A percentile compares a stretch with the other conserved stretches of the same genome.
These are phyloP conservation scores for Gnathonemus longibarbis DNA, from an alignment of 2,113 vertebrate species.

Conservation along the genomic window DNA sequence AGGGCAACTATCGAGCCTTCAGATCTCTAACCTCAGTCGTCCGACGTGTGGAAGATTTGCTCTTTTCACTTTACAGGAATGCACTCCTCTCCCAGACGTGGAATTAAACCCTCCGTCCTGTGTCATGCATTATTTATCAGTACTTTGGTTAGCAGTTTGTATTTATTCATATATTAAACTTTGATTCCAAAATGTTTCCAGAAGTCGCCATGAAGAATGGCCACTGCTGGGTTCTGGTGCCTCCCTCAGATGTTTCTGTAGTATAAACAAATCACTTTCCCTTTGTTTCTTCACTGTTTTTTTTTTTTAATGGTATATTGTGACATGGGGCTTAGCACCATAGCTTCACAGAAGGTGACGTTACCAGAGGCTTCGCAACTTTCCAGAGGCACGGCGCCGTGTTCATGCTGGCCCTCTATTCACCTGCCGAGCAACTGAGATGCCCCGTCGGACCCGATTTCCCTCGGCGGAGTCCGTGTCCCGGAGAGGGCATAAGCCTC, in stretches of 20 bases:
- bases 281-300: not conserved
- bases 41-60: not conserved
- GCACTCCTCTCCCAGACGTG: not conserved
- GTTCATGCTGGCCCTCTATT: not conserved
- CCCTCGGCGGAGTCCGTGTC: not conserved
- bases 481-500: not conserved
- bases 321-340: not conserved
- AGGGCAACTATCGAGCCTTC: not conserved
- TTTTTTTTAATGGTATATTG: slow-evolving; percentile 27
- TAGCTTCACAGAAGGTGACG: not conserved
- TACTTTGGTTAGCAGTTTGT: slow-evolving; percentile 15
- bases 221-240: not conserved
- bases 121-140: slow-evolving; percentile 32
- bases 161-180: not conserved
- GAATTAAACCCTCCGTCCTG: not conserved
- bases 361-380: not conserved
- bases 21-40: not conserved
- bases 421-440: not conserved
- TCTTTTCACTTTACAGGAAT: not conserved
- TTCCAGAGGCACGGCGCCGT: not conserved
- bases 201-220: slow-evolving; percentile 7
- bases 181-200: slow-evolving; percentile 20
- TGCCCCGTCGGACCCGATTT: not conserved
- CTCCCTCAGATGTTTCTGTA: slow-evolving; percentile 18
- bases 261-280: slow-evolving; percentile 25